Evolutionary conservation across 2,113 vertebrate species (phyloP).

Genomic region (Terrapene triunguis): DNA sequence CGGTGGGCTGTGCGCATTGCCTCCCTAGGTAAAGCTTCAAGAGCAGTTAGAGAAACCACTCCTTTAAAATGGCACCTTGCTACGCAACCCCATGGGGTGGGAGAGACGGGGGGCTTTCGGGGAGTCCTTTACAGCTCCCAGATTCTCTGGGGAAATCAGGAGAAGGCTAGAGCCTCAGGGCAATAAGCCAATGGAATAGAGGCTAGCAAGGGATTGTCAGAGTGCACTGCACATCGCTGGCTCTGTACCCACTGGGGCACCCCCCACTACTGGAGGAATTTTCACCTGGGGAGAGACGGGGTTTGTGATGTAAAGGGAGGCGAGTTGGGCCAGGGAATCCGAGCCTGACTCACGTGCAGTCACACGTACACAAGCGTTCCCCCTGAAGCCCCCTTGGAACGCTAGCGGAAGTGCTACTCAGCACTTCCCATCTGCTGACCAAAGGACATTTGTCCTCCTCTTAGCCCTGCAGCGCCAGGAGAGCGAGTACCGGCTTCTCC

Average conservation of each 20-base stretch:
- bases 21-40: background rate
- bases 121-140: background rate
- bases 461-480: background rate
- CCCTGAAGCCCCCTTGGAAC: too few species aligned
- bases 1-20: rapidly evolving
- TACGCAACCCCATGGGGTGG: background rate
- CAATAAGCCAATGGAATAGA: background rate
- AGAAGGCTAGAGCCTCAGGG: background rate
- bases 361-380: background rate
- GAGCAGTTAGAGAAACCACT: background rate
- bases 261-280: background rate
- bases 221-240: background rate
- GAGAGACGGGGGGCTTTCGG: background rate
- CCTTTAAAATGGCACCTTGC: background rate
- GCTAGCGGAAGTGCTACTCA: background rate
- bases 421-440: background rate
- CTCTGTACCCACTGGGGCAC: background rate
- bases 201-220: background rate
- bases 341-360: background rate
- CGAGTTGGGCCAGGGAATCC: too few species aligned
- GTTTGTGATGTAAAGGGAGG: background rate
- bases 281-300: background rate
- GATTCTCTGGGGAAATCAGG: background rate
- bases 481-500: background rate
- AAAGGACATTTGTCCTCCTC: background rate